A percentile compares a stretch with the other conserved stretches of the same genome.
Evolutionary conservation across 1,140 invertebrate genomes (phyloP).

Genomic region (Acromyrmex charruanus): DNA sequence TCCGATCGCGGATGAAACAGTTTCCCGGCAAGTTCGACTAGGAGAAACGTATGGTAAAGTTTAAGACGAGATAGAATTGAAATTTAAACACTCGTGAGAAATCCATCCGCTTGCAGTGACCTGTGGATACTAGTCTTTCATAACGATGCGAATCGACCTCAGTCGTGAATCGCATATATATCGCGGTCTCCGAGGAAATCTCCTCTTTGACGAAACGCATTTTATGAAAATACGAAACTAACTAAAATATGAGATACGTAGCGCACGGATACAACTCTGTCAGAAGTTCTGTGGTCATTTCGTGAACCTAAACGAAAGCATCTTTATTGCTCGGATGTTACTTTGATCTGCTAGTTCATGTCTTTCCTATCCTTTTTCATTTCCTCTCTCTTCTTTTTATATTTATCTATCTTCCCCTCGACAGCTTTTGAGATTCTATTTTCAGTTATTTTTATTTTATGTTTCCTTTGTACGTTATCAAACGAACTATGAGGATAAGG

Average conservation of each 20-base stretch:
- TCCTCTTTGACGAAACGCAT: conserved; percentile 28
- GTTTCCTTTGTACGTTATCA: not conserved
- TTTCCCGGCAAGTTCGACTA: not conserved
- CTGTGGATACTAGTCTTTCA: conserved; percentile 13
- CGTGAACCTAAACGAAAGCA: conserved; percentile 1
- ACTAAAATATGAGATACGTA: not conserved
- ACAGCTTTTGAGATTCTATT: conserved; percentile 28
- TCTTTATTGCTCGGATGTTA: conserved; percentile 34
- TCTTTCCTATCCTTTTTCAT: not conserved
- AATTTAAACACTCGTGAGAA: conserved; percentile 7
- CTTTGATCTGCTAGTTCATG: conserved; percentile 11
- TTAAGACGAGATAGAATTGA: not conserved
- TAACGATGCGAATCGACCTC: conserved; percentile 8
- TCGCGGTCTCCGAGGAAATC: conserved; percentile 45
- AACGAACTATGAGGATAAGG: not conserved
- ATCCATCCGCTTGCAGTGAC: conserved; percentile 22
- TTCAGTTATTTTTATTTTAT: not conserved
- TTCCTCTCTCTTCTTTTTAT: not conserved
- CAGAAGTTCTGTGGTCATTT: conserved; percentile 26
- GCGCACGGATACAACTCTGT: not conserved
- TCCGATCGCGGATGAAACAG: not conserved
- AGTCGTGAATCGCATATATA: not conserved
- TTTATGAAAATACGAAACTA: conserved; percentile 46
- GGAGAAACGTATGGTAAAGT: not conserved
- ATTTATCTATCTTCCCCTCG: not conserved